These are phyloP conservation scores for Apamea crenata DNA, from an alignment of 2,888 invertebrate genomes.

Conservation along the genomic window DNA sequence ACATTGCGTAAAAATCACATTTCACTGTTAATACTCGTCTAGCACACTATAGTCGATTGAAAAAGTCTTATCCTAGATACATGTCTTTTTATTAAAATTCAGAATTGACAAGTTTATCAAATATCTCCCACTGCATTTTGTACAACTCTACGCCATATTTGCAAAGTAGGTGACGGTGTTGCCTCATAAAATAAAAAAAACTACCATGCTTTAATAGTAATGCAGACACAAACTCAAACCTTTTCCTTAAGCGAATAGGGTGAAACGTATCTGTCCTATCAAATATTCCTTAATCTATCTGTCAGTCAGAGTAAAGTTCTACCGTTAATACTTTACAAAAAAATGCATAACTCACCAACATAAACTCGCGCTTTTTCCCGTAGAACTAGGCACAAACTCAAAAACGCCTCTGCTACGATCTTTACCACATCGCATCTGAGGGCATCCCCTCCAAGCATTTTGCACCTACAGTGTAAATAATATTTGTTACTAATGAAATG, in stretches of 20 bases:
- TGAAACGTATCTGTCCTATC: not conserved
- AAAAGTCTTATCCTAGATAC: constrained; percentile 76
- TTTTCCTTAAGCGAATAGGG: not conserved
- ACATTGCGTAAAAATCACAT: constrained; percentile 88
- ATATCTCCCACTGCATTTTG: constrained; percentile 86
- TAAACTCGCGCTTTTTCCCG: not conserved
- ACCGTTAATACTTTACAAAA: too few species aligned
- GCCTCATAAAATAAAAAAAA: constrained; percentile 64
- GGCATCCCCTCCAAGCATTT: not conserved
- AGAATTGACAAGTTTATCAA: constrained; percentile 85
- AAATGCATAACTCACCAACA: not conserved
- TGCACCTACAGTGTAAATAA: not conserved
- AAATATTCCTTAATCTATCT: not conserved
- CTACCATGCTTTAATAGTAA: constrained; percentile 28
- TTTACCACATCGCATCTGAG: not conserved
- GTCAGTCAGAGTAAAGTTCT: not conserved
- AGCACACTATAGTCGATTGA: constrained; percentile 76
- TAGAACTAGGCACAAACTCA: not conserved
- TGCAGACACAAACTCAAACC: not conserved
- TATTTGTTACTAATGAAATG: not conserved
- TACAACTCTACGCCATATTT: constrained; percentile 88
- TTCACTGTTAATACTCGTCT: constrained; percentile 80
- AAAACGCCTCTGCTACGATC: too few species aligned
- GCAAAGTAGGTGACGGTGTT: constrained; percentile 76
- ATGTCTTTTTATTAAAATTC: constrained; percentile 83